Evolutionary conservation across 2,888 invertebrate species (phyloP).

Genomic region (Mythimna vitellina): DNA sequence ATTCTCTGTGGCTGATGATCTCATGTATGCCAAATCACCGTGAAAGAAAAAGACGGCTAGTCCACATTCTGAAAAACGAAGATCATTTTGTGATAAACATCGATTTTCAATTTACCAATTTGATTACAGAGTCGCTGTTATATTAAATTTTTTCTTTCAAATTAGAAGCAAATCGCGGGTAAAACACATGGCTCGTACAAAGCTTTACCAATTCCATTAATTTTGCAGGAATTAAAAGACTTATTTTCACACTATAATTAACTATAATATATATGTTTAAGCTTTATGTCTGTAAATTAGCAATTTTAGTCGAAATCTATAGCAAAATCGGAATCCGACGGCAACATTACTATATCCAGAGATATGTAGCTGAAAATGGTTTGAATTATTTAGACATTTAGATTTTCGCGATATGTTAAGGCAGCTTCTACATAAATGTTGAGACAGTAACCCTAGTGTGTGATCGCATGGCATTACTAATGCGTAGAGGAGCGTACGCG

Average conservation of each 20-base stretch:
- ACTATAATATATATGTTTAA: too few relatives aligned
- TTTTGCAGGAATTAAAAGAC: neutral
- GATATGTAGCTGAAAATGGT: neutral
- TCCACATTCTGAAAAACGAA: neutral
- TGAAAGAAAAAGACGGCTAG: conserved; percentile 1
- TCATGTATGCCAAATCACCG: neutral
- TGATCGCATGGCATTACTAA: conserved; percentile 8
- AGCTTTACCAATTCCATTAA: neutral
- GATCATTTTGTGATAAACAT: neutral
- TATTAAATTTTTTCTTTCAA: neutral
- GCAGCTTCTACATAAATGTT: neutral
- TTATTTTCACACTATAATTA: neutral
- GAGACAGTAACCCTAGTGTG: neutral
- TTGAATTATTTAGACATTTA: neutral
- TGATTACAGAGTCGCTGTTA: neutral
- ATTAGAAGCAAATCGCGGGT: neutral
- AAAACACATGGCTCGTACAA: neutral
- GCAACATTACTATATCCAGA: neutral
- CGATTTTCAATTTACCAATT: neutral
- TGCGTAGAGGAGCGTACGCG: conserved; percentile 54
- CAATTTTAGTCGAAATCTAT: neutral
- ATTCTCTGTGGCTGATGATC: conserved; percentile 8
- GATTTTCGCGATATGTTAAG: neutral
- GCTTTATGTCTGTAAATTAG: neutral
- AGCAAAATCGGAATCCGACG: neutral